A percentile compares a stretch with the other conserved stretches of the same genome.
Evolutionary conservation across 2,888 invertebrate genomes (phyloP).

Genomic region (Mythimna loreyi): DNA sequence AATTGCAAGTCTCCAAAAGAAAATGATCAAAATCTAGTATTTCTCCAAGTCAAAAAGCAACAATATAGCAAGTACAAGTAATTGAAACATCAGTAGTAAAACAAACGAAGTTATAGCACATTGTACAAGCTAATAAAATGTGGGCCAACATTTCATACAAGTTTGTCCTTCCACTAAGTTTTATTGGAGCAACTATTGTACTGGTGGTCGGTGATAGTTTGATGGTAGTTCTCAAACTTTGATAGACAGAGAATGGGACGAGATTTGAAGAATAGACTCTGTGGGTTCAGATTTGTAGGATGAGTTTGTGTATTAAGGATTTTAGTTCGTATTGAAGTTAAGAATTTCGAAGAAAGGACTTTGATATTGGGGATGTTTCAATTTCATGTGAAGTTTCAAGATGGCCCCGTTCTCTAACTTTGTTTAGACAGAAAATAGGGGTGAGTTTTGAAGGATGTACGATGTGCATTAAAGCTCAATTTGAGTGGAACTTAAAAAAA

Average conservation of each 20-base stretch:
- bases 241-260: constrained; percentile 38
- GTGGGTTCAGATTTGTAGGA: too few species aligned
- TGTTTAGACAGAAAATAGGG: constrained; percentile 38
- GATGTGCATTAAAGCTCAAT: neutral
- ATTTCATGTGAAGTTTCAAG: constrained; percentile 7
- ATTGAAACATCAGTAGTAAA: constrained; percentile 42
- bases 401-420: constrained; percentile 45
- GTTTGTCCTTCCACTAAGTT: constrained; percentile 38
- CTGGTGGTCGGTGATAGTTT: constrained; percentile 34
- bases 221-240: constrained; percentile 48
- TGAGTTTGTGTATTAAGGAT: constrained; percentile 9
- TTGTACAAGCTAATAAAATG: constrained; percentile 43
- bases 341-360: neutral
- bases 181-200: constrained; percentile 44
- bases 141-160: constrained; percentile 43
- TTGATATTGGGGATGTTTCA: constrained; percentile 2
- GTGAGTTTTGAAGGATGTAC: constrained; percentile 19
- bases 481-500: constrained; percentile 7
- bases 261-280: too few species aligned
- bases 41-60: constrained; percentile 1
- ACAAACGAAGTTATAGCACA: constrained; percentile 12
- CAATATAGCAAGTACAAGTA: constrained; percentile 23
- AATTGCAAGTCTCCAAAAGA: neutral
- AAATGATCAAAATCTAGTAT: neutral
- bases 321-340: constrained; percentile 5